phyloP scores from a whole-genome alignment of 1,140 invertebrate genomes.

The Brachionus koreanus region DNA sequence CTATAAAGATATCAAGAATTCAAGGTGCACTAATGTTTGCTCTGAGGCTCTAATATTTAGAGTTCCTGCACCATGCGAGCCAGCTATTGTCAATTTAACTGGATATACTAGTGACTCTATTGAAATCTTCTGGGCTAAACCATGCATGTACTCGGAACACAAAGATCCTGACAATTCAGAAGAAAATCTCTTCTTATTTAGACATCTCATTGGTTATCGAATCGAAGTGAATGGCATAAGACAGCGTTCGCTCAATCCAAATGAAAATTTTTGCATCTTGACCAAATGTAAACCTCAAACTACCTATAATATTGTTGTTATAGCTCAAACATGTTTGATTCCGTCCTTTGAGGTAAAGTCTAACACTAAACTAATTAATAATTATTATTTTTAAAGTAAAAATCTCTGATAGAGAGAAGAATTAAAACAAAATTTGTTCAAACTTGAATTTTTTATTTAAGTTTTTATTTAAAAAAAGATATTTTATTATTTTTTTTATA shows the following conservation, averaged over 20 bases:
- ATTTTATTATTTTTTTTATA: too few relatives aligned
- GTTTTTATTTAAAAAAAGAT: too few relatives aligned
- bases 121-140: conserved; percentile 57
- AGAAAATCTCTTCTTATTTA: conserved; percentile 49
- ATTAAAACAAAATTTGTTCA: too few relatives aligned
- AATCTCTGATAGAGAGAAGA: too few relatives aligned
- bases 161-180: conserved; percentile 52
- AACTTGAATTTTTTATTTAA: too few relatives aligned
- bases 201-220: conserved; percentile 56
- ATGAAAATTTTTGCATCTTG: conserved; percentile 54
- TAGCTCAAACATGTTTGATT: conserved; percentile 52
- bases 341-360: neutral
- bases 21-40: conserved; percentile 55
- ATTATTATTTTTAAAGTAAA: too few relatives aligned
- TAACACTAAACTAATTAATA: too few relatives aligned
- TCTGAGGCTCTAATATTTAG: conserved; percentile 54
- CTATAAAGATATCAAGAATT: conserved; percentile 50
- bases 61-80: conserved; percentile 54
- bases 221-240: conserved; percentile 57
- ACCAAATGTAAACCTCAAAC: conserved; percentile 57
- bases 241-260: conserved; percentile 51
- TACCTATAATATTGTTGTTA: conserved; percentile 52
- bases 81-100: conserved; percentile 51
- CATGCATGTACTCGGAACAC: conserved; percentile 51
- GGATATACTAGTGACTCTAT: conserved; percentile 53